Evolutionary conservation across 1,140 invertebrate genomes (phyloP), one percentile per base, ranked within the genome.

Genomic region (Bombus affinis): DNA sequence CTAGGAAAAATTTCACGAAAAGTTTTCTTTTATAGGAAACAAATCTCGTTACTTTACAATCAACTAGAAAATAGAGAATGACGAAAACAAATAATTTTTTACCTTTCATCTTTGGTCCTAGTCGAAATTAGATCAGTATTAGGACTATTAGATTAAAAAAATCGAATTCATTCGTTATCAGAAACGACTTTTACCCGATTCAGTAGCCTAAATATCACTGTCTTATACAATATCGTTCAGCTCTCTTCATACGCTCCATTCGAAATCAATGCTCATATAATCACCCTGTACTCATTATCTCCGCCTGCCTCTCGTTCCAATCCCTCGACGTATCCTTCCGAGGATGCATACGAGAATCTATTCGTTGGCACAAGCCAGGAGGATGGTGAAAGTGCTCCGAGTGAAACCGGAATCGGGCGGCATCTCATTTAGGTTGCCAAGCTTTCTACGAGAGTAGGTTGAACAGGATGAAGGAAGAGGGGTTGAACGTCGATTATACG

Each of bases 401-500:
- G 74, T 42, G 70, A 71, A 66, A 84, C 47, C 37, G 5, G 82
- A 39, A 77, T 77, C 62, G 62, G 73, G 28, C 15, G 62, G 74
- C 70, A 78, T 83, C 65, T 78, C 82, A 70, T 84, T 84, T 78
- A 79, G 82, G 59, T 72, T 84, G 39, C 28, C 47, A 9, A 28
- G 12, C 28, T 15, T 18, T 22, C 10, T 28, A 44, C 28, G 47
- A 47, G 73, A 57, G 32, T 32, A 73, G n/a, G 3, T 28, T 35
- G 73, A 53, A 75, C 73, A 42, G 15, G 5, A 25, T 13, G 18
- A 35, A n/a, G 15, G n/a, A 28, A n/a, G 53, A 15, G 37, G 39
- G 28, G 25, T 25, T 12, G 32, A 42, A n/a, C 42, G 66, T 84
- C 83, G 85, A 86, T 77, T 77, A 72, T 83, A 66, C 65, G 25